A percentile compares a stretch with the other conserved stretches of the same genome.
Evolutionary conservation across 2,888 invertebrate genomes (phyloP).

Genomic region (Nemotelus pantherinus): DNA sequence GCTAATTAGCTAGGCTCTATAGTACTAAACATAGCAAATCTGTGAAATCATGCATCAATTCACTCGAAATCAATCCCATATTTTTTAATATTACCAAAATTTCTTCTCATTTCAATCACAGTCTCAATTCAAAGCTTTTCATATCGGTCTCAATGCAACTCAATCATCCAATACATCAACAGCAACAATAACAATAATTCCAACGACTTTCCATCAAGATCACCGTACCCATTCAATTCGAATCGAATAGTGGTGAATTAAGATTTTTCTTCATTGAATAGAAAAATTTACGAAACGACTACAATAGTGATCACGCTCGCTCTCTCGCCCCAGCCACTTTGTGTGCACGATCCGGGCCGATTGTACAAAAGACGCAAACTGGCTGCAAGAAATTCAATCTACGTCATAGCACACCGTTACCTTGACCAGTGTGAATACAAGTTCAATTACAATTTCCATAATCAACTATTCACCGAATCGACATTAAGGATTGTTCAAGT

Average conservation of each 20-base stretch:
- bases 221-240: slow-evolving; percentile 23
- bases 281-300: slow-evolving; percentile 9
- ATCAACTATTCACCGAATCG: slow-evolving; percentile 27
- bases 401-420: neutral
- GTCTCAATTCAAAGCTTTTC: neutral
- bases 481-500: slow-evolving; percentile 32
- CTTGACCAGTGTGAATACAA: slow-evolving; percentile 17
- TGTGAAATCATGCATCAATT: neutral
- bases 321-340: neutral
- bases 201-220: no score
- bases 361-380: neutral
- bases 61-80: neutral
- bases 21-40: no score
- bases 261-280: slow-evolving; percentile 23
- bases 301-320: slow-evolving; percentile 24
- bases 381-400: slow-evolving; percentile 9
- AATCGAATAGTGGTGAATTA: slow-evolving; percentile 31
- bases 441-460: slow-evolving; percentile 39
- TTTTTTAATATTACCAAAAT: neutral
- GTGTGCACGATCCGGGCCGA: neutral
- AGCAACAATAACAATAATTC: no score
- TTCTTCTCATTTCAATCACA: neutral
- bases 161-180: no score
- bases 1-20: no score
- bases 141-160: neutral